A percentile compares a stretch with the other conserved stretches of the same genome.
phyloP scores from a whole-genome alignment of 1,140 invertebrate genomes.

The Microvelia longipes region DNA sequence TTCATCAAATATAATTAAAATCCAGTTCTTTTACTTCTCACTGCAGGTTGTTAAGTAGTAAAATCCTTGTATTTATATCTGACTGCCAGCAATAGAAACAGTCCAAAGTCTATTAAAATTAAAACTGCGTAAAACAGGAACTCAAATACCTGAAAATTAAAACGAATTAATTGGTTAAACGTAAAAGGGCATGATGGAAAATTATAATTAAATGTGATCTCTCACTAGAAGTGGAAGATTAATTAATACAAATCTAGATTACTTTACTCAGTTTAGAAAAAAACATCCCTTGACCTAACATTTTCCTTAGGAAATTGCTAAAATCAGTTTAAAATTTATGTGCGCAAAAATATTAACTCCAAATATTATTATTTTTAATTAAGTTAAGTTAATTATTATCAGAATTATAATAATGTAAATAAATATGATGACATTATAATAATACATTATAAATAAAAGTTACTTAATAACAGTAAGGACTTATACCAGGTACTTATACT shows the following conservation, averaged over 20 bases:
- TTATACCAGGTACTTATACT: no score
- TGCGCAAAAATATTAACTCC: no score
- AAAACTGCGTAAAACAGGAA: constrained; percentile 76
- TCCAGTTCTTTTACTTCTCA: no score
- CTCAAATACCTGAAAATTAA: constrained; percentile 50
- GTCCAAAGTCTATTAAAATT: constrained; percentile 63
- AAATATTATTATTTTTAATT: no score
- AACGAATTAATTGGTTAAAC: not conserved
- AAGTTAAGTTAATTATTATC: no score
- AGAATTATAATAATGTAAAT: no score
- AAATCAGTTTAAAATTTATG: not conserved
- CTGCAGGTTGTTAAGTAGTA: constrained; percentile 1
- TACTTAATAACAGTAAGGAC: no score
- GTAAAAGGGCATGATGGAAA: not conserved
- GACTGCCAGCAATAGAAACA: constrained; percentile 61
- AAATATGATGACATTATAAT: no score
- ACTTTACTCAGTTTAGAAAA: not conserved
- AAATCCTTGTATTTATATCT: constrained; percentile 36
- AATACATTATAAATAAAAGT: no score
- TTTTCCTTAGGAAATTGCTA: not conserved
- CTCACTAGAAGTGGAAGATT: not conserved
- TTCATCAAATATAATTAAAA: no score
- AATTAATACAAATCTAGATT: not conserved
- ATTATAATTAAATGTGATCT: not conserved
- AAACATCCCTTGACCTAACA: not conserved